Conservation (phyloP, 2,888 invertebrate species). For the Zaprionus bogoriensis region DNA sequence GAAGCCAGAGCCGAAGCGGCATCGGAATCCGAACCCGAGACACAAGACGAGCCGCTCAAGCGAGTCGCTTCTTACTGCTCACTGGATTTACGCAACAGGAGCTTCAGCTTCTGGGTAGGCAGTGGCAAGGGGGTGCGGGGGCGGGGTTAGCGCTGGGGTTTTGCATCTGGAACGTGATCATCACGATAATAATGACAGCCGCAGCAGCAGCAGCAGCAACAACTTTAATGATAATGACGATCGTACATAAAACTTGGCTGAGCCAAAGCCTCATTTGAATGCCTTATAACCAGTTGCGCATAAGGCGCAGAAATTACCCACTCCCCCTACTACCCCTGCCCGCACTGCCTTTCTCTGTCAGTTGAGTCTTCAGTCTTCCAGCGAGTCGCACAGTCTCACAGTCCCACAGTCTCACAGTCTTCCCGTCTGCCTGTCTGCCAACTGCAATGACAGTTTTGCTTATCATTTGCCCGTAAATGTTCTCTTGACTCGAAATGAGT, state of each 20-base stretch:
- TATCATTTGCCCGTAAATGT: constrained; percentile 69
- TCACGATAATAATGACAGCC: constrained; percentile 47
- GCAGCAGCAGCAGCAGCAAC: not conserved
- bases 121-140: not conserved
- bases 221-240: constrained; percentile 54
- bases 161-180: constrained; percentile 62
- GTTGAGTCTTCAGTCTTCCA: not conserved
- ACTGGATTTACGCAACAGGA: constrained; percentile 77
- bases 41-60: constrained; percentile 38
- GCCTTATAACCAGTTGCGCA: constrained; percentile 61
- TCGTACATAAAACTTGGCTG: constrained; percentile 60
- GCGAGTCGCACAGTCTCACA: not conserved
- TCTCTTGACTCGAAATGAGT: constrained; percentile 52
- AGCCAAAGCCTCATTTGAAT: constrained; percentile 52
- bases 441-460: constrained; percentile 71
- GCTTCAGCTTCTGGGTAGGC: constrained; percentile 47
- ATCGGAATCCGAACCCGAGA: constrained; percentile 7
- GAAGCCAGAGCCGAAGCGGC: constrained; percentile 6
- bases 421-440: not conserved
- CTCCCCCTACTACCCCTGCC: not conserved
- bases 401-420: constrained; percentile 10
- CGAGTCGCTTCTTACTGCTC: constrained; percentile 48
- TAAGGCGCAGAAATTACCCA: constrained; percentile 22
- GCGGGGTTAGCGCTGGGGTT: constrained; percentile 28
- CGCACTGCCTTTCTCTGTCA: not conserved